phyloP scores from a whole-genome alignment of 2,113 vertebrate species.

The Tautogolabrus adspersus region DNA sequence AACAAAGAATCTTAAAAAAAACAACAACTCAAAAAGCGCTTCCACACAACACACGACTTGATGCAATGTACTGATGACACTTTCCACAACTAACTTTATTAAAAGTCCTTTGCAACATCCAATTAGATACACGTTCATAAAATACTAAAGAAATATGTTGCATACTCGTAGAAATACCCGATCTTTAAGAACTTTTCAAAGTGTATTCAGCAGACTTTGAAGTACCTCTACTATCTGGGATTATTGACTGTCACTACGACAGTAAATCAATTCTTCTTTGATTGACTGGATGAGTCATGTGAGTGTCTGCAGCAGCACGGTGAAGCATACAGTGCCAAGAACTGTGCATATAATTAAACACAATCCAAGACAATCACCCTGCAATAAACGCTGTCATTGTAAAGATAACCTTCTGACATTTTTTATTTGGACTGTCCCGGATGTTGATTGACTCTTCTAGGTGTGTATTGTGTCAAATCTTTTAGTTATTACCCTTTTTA shows the following conservation, averaged over 20 bases:
- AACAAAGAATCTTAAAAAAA: too few species aligned
- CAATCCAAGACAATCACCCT: neutral
- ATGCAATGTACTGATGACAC: too few species aligned
- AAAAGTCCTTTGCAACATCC: too few species aligned
- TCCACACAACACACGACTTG: too few species aligned
- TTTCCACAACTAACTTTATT: too few species aligned
- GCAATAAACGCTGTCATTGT: neutral
- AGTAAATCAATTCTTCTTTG: neutral
- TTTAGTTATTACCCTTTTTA: neutral
- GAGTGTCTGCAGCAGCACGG: constrained; percentile 2
- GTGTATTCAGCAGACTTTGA: neutral
- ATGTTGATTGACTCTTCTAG: neutral
- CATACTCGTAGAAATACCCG: too few species aligned
- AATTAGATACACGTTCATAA: too few species aligned
- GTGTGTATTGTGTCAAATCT: neutral
- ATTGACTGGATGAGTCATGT: constrained; percentile 24
- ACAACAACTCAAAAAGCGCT: too few species aligned
- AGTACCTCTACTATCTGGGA: neutral
- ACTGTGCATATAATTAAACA: neutral
- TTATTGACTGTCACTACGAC: neutral
- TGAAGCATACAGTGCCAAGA: neutral
- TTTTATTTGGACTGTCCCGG: neutral
- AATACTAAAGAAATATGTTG: too few species aligned
- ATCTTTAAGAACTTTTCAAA: too few species aligned
- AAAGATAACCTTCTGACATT: neutral